Evolutionary conservation across 1,140 invertebrate species (phyloP).

Genomic region (Drosophila kikkawai): DNA sequence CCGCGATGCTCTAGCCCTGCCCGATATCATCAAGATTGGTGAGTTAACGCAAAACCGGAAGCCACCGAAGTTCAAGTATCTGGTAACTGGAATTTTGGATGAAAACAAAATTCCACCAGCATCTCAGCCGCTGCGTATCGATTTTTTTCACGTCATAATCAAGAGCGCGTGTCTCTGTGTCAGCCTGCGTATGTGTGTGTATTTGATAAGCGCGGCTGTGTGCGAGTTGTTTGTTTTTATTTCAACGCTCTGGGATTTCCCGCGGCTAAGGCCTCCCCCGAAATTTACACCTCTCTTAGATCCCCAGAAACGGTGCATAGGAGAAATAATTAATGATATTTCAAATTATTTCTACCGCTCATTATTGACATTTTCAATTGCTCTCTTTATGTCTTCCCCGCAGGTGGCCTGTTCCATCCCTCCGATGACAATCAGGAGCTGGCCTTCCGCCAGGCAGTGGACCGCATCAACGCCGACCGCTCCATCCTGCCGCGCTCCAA

Average conservation of each 20-base stretch:
- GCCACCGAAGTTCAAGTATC: not conserved
- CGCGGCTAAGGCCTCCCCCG: not conserved
- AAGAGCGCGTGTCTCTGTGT: conserved; percentile 63
- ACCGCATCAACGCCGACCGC: conserved; percentile 93
- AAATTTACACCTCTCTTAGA: no score
- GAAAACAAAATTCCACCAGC: conserved; percentile 24
- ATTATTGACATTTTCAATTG: not conserved
- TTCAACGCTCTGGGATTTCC: not conserved
- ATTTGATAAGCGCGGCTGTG: conserved; percentile 13
- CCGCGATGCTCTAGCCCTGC: conserved; percentile 45
- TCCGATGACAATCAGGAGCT: conserved; percentile 89
- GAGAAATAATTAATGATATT: no score
- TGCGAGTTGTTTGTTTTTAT: conserved; percentile 57
- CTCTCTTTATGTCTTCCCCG: not conserved
- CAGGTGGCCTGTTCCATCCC: conserved; percentile 95
- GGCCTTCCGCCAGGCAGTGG: conserved; percentile 95
- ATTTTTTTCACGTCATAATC: conserved; percentile 74
- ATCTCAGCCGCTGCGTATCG: conserved; percentile 59
- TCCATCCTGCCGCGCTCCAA: conserved; percentile 93
- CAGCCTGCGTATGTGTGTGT: conserved; percentile 36
- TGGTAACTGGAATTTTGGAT: not conserved
- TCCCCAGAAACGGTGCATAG: no score
- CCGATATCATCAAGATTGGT: conserved; percentile 83
- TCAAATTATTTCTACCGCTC: no score
- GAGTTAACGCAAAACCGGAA: conserved; percentile 21